Evolutionary conservation across 2,797 vertebrate species (phyloP), one percentile per base, ranked within the genome.

Genomic region (Myripristis murdjan): DNA sequence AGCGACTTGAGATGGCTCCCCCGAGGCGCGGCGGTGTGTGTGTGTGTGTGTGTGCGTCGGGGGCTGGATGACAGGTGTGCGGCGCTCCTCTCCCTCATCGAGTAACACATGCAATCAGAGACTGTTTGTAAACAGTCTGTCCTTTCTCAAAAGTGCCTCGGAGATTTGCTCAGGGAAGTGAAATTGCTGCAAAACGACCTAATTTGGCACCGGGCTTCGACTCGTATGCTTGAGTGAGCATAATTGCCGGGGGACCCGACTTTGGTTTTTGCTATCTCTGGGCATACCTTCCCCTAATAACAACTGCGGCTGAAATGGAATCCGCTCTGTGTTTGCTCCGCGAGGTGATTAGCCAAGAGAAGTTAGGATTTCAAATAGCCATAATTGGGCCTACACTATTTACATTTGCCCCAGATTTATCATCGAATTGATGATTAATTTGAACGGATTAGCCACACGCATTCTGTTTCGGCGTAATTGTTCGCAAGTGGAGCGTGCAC

Each of bases 101-200:
- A 47, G 60, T 9, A 80, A 91, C 91, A 85, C 85, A 56, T 89
- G 95, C 94, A 96, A 95, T 93, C 89, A 44, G 91, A 95, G 91
- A 90, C 92, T 96, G 95, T 96, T 96, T 89, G 96, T 96, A 96
- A 96, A 96, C 94, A 95, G 94, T 96, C 95, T 96, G 95, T 92
- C 82, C 91, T 96, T 95, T 95, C 94, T 97, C 95, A 95, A 94
- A 93, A 89, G 90, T 87, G 86, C 93, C 95, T 93, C 63, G 1
- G 93, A 95, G 94, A 92, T 94, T 95, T 93, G 86, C 77, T 87
- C 56, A 86, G 95, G 95, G 94, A 97, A 95, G 95, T 95, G 85
- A 95, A 95, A 95, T 95, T 95, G 95, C 94, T 94, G 84, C 90
- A 93, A 95, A 96, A 95, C 91, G 89, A 92, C 91, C 95, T 95